These are phyloP conservation scores for Diachasma alloeum DNA, from an alignment of 1,140 invertebrate species.

Conservation along the genomic window DNA sequence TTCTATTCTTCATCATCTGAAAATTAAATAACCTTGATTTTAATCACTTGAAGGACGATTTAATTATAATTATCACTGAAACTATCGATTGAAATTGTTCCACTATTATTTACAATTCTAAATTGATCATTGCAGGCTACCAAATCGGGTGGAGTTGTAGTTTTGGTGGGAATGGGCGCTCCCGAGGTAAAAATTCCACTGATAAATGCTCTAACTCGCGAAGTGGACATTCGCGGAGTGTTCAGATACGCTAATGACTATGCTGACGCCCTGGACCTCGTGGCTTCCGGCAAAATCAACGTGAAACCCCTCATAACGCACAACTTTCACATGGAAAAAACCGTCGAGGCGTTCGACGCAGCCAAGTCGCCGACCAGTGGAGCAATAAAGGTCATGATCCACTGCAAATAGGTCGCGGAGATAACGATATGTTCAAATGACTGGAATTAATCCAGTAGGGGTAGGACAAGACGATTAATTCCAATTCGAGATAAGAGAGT, in stretches of 20 bases:
- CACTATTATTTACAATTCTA: too few relatives aligned
- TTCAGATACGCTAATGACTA: slow-evolving; percentile 95
- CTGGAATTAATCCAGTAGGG: not conserved
- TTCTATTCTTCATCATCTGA: too few relatives aligned
- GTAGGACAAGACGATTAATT: not conserved
- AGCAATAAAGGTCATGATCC: slow-evolving; percentile 93
- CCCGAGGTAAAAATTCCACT: slow-evolving; percentile 83
- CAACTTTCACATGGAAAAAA: slow-evolving; percentile 85
- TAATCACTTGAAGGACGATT: too few relatives aligned
- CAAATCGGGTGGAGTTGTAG: slow-evolving; percentile 80
- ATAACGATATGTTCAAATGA: not conserved
- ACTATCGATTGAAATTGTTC: too few relatives aligned
- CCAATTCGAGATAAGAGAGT: not conserved
- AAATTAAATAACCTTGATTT: too few relatives aligned
- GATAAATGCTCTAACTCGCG: slow-evolving; percentile 78
- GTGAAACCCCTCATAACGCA: slow-evolving; percentile 92
- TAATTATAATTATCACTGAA: too few relatives aligned
- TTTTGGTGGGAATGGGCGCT: slow-evolving; percentile 87
- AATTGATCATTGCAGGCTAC: slow-evolving; percentile 69
- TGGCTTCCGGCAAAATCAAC: slow-evolving; percentile 84
- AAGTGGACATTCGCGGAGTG: slow-evolving; percentile 91
- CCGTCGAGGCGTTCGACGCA: slow-evolving; percentile 86
- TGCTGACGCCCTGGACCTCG: slow-evolving; percentile 82
- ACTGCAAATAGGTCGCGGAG: slow-evolving; percentile 67
- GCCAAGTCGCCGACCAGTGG: slow-evolving; percentile 74